Percentiles rank a stretch among this genome's conserved stretches.
Conservation (phyloP, 2,888 invertebrate species). For the Dioctria rufipes region DNA sequence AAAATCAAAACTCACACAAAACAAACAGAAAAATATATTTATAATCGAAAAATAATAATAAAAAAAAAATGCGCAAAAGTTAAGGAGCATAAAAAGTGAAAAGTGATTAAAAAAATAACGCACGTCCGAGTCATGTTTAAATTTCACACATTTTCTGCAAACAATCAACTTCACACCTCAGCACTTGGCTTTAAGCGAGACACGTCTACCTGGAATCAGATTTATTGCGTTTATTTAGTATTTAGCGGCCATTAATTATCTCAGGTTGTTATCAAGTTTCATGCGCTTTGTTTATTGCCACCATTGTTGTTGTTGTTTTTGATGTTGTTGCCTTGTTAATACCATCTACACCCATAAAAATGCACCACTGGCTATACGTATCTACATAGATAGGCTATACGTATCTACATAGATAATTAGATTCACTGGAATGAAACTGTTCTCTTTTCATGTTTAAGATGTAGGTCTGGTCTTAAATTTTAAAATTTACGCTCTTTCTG, state of each 20-base stretch:
- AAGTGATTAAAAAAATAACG: no score
- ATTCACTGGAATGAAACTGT: not conserved
- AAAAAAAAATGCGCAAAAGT: no score
- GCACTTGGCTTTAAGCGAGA: not conserved
- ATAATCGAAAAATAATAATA: no score
- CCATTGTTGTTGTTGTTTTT: not conserved
- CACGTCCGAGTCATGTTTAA: conserved; percentile 12
- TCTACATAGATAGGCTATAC: not conserved
- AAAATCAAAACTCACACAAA: no score
- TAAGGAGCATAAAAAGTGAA: no score
- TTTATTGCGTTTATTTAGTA: conserved; percentile 42
- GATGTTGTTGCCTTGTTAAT: not conserved
- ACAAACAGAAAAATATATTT: no score
- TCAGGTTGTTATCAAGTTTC: conserved; percentile 38
- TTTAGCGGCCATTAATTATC: conserved; percentile 46
- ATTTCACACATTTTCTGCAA: conserved; percentile 45
- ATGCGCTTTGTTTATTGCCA: conserved; percentile 26
- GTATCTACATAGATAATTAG: not conserved
- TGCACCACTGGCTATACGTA: not conserved
- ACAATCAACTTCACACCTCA: conserved; percentile 44
- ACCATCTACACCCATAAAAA: not conserved
- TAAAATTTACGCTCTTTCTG: not conserved
- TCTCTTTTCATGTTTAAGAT: not conserved
- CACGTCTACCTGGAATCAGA: conserved; percentile 25
- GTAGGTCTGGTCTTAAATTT: not conserved